phyloP scores from a whole-genome alignment of 2,888 invertebrate genomes.

The Carpatolechia fugitivella region DNA sequence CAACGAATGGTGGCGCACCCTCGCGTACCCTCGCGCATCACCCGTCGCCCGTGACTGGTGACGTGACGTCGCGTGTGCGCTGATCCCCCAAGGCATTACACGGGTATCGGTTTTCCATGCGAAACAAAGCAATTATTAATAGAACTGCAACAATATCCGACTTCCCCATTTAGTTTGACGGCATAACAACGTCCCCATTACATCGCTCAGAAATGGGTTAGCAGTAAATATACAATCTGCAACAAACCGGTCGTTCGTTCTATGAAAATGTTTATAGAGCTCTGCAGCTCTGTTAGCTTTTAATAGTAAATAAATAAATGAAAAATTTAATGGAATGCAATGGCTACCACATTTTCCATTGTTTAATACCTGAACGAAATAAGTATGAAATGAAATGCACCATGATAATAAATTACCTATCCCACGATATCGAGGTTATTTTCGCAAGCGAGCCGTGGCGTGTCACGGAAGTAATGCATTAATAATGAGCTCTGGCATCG shows the following conservation, averaged over 20 bases:
- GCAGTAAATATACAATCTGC: constrained; percentile 15
- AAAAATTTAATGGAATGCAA: background rate
- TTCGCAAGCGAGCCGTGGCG: constrained; percentile 32
- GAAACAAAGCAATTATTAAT: constrained; percentile 50
- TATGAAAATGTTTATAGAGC: background rate
- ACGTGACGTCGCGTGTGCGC: constrained; percentile 64
- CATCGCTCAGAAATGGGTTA: constrained; percentile 15
- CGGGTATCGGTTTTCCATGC: constrained; percentile 55
- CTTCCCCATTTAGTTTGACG: constrained; percentile 22
- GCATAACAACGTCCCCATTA: constrained; percentile 17
- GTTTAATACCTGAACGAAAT: background rate
- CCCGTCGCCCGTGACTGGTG: constrained; percentile 32
- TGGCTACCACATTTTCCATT: background rate
- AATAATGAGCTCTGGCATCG: constrained; percentile 41
- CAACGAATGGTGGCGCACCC: constrained; percentile 10
- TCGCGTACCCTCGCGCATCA: constrained; percentile 9
- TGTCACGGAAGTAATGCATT: constrained; percentile 47
- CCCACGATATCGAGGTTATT: constrained; percentile 20
- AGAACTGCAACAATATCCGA: constrained; percentile 34
- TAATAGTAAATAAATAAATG: too few relatives aligned
- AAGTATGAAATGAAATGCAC: constrained; percentile 3
- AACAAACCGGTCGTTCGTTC: background rate
- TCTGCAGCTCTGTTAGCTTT: background rate
- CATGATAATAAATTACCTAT: constrained; percentile 7
- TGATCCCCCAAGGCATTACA: constrained; percentile 42